A percentile compares a stretch with the other conserved stretches of the same genome.
These are phyloP conservation scores for Exephanes ischioxanthus DNA, from an alignment of 2,888 invertebrate genomes.

Conservation along the genomic window DNA sequence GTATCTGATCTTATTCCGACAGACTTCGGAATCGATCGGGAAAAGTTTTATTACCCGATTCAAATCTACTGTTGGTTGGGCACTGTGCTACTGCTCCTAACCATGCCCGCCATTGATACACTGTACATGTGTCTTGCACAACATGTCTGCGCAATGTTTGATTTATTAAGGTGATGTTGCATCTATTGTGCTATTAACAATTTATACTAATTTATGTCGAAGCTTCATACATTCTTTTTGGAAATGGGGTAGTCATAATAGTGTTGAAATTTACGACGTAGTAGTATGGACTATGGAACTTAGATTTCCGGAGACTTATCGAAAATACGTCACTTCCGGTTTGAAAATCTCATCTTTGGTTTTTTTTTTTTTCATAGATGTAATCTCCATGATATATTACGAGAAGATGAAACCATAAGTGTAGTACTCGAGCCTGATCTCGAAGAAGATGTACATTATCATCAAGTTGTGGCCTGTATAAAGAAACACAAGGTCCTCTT, in stretches of 20 bases:
- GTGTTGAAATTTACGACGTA: too few relatives aligned
- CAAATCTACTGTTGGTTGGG: neutral
- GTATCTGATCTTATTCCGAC: neutral
- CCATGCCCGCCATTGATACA: neutral
- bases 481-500: constrained; percentile 13
- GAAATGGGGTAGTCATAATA: too few relatives aligned
- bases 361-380: neutral
- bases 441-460: neutral
- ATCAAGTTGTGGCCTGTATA: constrained; percentile 4
- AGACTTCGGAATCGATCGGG: neutral
- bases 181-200: too few relatives aligned
- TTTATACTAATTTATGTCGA: too few relatives aligned
- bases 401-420: neutral
- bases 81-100: neutral
- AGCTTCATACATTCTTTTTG: too few relatives aligned
- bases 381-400: constrained; percentile 5
- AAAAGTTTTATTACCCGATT: neutral
- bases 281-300: too few relatives aligned
- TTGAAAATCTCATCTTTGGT: neutral
- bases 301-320: too few relatives aligned
- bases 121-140: neutral
- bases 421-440: neutral
- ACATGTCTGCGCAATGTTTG: constrained; percentile 7
- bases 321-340: too few relatives aligned
- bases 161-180: neutral